Evolutionary conservation across 1,140 invertebrate species (phyloP), one percentile per base, ranked within the genome.

Genomic region (Octopus sinensis): DNA sequence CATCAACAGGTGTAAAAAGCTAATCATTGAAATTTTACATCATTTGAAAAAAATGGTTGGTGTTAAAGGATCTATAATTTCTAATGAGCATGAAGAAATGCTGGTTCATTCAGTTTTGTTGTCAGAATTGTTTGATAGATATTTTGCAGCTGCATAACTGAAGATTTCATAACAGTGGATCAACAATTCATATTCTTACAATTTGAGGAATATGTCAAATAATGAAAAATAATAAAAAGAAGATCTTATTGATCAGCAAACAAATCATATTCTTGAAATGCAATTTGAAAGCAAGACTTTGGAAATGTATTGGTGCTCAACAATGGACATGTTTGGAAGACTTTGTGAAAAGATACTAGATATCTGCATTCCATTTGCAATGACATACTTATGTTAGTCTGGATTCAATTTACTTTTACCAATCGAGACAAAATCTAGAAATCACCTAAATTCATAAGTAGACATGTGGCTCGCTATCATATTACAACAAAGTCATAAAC

Each of bases 301-400:
- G 75, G 75, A 76, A 76, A 23, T 12, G 75, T 76, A 76, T 76
- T 76, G 75, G 75, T 76, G 9, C 75, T 76, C 75, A 76, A 23
- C 75, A 13, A 13, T 76, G 75, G 9, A 76, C 23, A 76, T 76
- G 75, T 76, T 76, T 76, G 9, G 9, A 76, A 76, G 23, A 76
- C 75, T 76, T 9, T 76, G 75, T 23, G 23, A 76, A 76, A 76
- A 9, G 9, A 23, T 23, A 13, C 75, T 76, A 43, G 23, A 6
- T 23, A 23, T 13, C 9, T 23, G 17, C 43, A 76, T 76, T 23
- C 23, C 23, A 23, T 23, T 23, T 23, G 23, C 23, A 23, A 23
- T 23, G 23, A 23, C 23, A 23, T 23, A 23, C 23, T 23, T 23
- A 23, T 23, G 23, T 23, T 23, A 23, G 23, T 23, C 23, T 23